Conservation (phyloP, 2,888 invertebrate species). For the Drosophila melanosoma region DNA sequence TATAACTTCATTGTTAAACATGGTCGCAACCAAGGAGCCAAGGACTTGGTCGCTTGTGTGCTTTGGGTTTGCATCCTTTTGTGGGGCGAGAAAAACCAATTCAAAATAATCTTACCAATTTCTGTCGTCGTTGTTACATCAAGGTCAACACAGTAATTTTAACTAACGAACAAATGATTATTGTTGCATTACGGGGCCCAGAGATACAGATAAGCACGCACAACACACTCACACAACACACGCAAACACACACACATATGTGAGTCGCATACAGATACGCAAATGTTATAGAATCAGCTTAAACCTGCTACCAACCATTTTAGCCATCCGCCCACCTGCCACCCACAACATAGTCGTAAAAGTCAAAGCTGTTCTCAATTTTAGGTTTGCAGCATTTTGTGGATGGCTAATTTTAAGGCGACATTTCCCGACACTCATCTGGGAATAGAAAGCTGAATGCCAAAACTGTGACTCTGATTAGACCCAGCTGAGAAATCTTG, state of each 20-base stretch:
- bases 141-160: conserved; percentile 75
- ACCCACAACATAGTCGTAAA: conserved; percentile 69
- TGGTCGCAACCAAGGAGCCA: conserved; percentile 34
- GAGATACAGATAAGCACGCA: conserved; percentile 15
- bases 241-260: conserved; percentile 23
- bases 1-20: conserved; percentile 66
- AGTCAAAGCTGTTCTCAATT: conserved; percentile 68
- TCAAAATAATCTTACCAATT: conserved; percentile 77
- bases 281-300: conserved; percentile 76
- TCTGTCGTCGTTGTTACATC: conserved; percentile 49
- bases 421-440: conserved; percentile 31
- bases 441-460: conserved; percentile 24
- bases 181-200: conserved; percentile 67
- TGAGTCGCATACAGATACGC: conserved; percentile 74
- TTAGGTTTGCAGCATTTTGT: conserved; percentile 62
- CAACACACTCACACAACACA: conserved; percentile 13
- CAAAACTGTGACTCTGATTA: conserved; percentile 20
- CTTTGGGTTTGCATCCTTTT: conserved; percentile 15
- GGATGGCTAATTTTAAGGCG: conserved; percentile 65
- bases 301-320: conserved; percentile 21
- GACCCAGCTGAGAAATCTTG: neutral
- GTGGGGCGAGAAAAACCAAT: conserved; percentile 63
- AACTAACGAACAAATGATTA: conserved; percentile 77
- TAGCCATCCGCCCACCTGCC: neutral
- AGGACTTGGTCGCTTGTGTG: neutral